Percentiles rank a stretch among this genome's conserved stretches.
Conservation (phyloP, 2,113 vertebrate genomes). For the Lophochroa leadbeateri region DNA sequence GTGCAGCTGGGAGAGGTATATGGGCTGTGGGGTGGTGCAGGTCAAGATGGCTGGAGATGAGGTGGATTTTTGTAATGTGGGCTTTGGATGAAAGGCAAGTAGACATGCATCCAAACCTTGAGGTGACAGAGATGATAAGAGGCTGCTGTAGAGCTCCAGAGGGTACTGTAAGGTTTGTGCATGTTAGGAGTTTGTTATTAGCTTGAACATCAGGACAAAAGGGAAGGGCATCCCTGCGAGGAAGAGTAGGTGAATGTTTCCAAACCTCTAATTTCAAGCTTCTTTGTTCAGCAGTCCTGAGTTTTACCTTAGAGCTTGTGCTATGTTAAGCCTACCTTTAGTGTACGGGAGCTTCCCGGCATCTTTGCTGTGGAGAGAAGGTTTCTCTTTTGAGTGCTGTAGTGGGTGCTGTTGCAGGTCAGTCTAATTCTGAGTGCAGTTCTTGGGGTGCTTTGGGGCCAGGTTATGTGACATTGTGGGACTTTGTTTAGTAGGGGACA, state of each 20-base stretch:
- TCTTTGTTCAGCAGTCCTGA: neutral
- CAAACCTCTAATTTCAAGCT: neutral
- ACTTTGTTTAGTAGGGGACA: neutral
- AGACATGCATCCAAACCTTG: neutral
- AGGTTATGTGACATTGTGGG: fast-evolving
- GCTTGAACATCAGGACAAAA: neutral
- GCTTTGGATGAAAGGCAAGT: neutral
- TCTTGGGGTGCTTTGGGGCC: neutral
- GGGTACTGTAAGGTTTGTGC: neutral
- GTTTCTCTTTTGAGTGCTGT: neutral
- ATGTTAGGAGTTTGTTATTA: neutral
- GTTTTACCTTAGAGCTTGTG: neutral
- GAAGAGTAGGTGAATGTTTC: neutral
- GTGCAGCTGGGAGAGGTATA: neutral
- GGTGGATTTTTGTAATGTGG: neutral
- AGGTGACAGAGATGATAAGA: neutral
- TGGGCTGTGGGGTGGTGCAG: neutral
- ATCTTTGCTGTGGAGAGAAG: neutral
- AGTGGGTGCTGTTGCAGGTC: neutral
- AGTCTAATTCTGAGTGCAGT: neutral
- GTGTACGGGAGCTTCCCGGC: neutral
- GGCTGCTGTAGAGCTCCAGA: neutral
- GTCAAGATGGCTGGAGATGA: neutral
- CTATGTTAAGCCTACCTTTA: neutral
- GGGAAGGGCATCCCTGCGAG: neutral